These are phyloP conservation scores for Athene noctua DNA, from an alignment of 2,113 vertebrate species.

Conservation along the genomic window DNA sequence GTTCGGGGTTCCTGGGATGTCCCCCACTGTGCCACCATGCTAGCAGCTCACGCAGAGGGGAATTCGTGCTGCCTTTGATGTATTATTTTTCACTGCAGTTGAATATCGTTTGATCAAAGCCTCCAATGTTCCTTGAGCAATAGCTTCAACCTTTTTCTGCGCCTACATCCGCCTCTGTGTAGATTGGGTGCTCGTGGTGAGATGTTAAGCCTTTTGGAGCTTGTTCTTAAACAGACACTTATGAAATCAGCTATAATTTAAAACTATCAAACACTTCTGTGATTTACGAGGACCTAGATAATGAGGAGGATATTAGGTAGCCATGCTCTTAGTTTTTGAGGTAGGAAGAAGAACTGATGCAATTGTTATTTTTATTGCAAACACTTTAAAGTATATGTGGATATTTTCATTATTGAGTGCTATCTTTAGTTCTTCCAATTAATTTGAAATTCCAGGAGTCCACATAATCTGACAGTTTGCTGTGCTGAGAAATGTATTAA, in stretches of 20 bases:
- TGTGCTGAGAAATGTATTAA: background rate
- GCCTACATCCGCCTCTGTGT: rapidly evolving
- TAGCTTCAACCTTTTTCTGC: background rate
- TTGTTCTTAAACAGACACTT: background rate
- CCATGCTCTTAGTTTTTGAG: background rate
- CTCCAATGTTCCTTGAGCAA: background rate
- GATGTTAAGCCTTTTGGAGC: background rate
- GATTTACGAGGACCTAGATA: background rate
- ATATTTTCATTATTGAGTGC: background rate
- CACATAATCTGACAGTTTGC: conserved; percentile 16
- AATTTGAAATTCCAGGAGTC: background rate
- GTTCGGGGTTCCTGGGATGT: background rate
- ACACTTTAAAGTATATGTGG: background rate
- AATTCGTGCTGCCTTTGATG: background rate
- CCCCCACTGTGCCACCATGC: background rate
- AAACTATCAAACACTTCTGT: background rate
- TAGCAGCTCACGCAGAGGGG: background rate
- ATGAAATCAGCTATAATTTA: background rate
- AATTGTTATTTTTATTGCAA: background rate
- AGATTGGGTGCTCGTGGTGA: background rate
- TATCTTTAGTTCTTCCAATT: conserved; percentile 25
- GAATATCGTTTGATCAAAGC: background rate
- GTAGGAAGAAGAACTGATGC: background rate
- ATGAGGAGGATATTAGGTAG: background rate
- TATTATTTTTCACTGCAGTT: background rate